A percentile compares a stretch with the other conserved stretches of the same genome.
These are phyloP conservation scores for Arctia plantaginis DNA, from an alignment of 2,888 invertebrate species.

Conservation along the genomic window DNA sequence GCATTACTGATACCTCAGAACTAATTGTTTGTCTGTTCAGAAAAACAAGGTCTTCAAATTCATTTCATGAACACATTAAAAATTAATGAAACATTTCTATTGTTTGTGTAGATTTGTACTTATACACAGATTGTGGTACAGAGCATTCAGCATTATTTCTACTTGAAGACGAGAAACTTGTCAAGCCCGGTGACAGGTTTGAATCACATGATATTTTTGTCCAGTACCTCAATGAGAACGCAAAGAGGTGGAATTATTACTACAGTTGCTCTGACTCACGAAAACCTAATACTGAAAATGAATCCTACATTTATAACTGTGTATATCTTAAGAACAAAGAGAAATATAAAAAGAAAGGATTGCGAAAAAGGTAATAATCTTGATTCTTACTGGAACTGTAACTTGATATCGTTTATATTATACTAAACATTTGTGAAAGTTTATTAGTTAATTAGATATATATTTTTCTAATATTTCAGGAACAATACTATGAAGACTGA, in stretches of 20 bases:
- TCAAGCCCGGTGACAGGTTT: conserved; percentile 63
- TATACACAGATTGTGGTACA: conserved; percentile 8
- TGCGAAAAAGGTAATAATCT: conserved; percentile 56
- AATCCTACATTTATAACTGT: conserved; percentile 61
- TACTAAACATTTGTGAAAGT: too few relatives aligned
- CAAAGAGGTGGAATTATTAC: conserved; percentile 62
- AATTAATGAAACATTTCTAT: background rate
- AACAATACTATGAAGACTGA: conserved; percentile 57
- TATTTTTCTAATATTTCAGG: conserved; percentile 40
- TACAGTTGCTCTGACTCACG: conserved; percentile 64
- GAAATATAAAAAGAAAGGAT: conserved; percentile 57
- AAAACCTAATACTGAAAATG: conserved; percentile 51
- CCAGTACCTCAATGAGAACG: conserved; percentile 63
- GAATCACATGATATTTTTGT: conserved; percentile 59
- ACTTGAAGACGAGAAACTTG: conserved; percentile 57
- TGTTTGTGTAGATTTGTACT: background rate
- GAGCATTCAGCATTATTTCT: conserved; percentile 54
- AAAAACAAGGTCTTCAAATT: background rate
- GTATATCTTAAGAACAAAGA: conserved; percentile 62
- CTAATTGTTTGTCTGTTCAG: background rate
- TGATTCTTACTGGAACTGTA: background rate
- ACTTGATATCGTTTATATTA: too few relatives aligned
- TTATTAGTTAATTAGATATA: background rate
- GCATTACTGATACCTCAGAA: background rate
- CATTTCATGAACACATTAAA: background rate